These are phyloP conservation scores for Macroramphosus scolopax DNA, from an alignment of 2,797 vertebrate genomes.

Conservation along the genomic window DNA sequence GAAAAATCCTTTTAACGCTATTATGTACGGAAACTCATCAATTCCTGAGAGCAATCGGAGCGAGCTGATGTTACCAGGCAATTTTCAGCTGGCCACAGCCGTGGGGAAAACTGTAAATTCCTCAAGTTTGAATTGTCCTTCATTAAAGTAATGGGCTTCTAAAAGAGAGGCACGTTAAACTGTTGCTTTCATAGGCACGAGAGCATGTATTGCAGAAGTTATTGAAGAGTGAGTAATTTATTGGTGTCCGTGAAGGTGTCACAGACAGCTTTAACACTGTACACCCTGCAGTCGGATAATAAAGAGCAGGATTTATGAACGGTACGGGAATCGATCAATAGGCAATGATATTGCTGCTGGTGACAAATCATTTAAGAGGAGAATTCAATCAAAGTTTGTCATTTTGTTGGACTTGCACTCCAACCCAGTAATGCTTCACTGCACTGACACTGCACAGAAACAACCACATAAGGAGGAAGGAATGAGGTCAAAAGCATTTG, in stretches of 20 bases:
- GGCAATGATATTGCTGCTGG: constrained; percentile 56
- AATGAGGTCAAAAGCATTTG: constrained; percentile 50
- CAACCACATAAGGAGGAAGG: constrained; percentile 38
- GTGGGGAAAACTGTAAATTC: constrained; percentile 63
- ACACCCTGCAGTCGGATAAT: constrained; percentile 50
- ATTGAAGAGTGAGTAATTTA: constrained; percentile 71
- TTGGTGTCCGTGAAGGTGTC: constrained; percentile 55
- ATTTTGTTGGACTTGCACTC: constrained; percentile 56
- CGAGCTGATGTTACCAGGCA: constrained; percentile 59
- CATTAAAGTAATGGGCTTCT: constrained; percentile 74
- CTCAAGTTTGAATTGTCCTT: constrained; percentile 62
- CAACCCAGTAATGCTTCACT: constrained; percentile 66
- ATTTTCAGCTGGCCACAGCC: constrained; percentile 50
- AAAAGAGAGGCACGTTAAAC: constrained; percentile 66
- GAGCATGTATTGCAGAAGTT: constrained; percentile 63
- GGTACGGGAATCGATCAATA: constrained; percentile 52
- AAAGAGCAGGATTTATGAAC: constrained; percentile 64
- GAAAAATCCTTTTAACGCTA: constrained; percentile 64
- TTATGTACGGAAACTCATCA: constrained; percentile 66
- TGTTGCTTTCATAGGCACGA: constrained; percentile 63
- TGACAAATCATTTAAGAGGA: constrained; percentile 51
- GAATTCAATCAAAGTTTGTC: constrained; percentile 63
- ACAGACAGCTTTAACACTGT: constrained; percentile 50
- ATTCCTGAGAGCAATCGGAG: constrained; percentile 55
- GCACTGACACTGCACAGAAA: constrained; percentile 42